phyloP scores from a whole-genome alignment of 2,888 invertebrate species.

The Leptogaster cylindrica region DNA sequence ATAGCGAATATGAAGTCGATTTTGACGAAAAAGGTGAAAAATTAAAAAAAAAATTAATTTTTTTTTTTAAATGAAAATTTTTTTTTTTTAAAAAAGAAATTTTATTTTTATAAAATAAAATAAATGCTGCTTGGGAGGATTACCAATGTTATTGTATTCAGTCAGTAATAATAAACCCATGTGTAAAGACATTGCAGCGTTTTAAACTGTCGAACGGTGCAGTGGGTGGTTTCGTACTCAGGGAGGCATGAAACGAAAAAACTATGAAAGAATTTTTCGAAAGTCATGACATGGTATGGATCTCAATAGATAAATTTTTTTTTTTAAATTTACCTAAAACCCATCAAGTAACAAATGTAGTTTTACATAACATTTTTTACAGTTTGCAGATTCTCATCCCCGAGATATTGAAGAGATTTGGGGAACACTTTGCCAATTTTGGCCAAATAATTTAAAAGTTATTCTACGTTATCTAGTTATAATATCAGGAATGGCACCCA shows the following conservation, averaged over 20 bases:
- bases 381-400: constrained; percentile 96
- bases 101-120: too few relatives aligned
- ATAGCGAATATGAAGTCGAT: too few relatives aligned
- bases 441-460: constrained; percentile 96
- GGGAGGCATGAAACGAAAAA: neutral
- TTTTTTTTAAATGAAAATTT: too few relatives aligned
- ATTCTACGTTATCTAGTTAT: constrained; percentile 96
- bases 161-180: too few relatives aligned
- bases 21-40: too few relatives aligned
- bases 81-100: too few relatives aligned
- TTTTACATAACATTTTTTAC: constrained; percentile 47
- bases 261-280: constrained; percentile 2
- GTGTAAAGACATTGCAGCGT: too few relatives aligned
- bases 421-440: constrained; percentile 93
- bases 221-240: too few relatives aligned
- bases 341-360: neutral
- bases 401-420: constrained; percentile 95
- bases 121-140: too few relatives aligned
- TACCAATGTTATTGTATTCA: too few relatives aligned
- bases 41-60: too few relatives aligned
- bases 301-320: constrained; percentile 29
- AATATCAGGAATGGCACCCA: constrained; percentile 96
- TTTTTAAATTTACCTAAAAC: constrained; percentile 7
- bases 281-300: constrained; percentile 1
- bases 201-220: too few relatives aligned